phyloP scores from a whole-genome alignment of 64 coral and sea anemone species.

The Acropora yongei region DNA sequence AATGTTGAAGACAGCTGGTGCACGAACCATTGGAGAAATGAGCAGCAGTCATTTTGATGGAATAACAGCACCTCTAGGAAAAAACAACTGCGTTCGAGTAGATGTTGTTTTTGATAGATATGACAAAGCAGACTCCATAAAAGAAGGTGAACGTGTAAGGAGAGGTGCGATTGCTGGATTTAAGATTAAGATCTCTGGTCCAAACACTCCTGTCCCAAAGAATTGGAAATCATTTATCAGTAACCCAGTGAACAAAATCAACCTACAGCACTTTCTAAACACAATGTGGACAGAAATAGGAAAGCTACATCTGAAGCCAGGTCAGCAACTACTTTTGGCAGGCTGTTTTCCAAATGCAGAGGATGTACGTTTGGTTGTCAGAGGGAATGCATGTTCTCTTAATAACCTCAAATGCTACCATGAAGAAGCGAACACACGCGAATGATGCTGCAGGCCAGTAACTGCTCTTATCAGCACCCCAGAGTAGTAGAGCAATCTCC shows the following conservation, averaged over 20 bases:
- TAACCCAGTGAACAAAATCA: conserved; percentile 1
- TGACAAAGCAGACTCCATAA: neutral
- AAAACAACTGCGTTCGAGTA: neutral
- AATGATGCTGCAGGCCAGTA: too few species aligned
- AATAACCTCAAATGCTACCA: too few species aligned
- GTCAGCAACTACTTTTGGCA: too few species aligned
- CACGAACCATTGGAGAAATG: conserved; percentile 11
- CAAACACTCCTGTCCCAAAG: conserved; percentile 32
- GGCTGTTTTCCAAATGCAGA: too few species aligned
- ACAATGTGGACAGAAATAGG: neutral
- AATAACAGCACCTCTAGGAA: neutral
- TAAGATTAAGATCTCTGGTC: conserved; percentile 7
- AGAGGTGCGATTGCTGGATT: neutral
- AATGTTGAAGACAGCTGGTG: conserved; percentile 2
- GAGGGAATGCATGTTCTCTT: too few species aligned
- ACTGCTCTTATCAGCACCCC: too few species aligned
- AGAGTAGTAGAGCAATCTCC: too few species aligned
- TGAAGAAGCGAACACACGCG: too few species aligned
- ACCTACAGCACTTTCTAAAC: neutral
- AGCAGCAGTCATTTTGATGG: neutral
- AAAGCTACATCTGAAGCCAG: too few species aligned
- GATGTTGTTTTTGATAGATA: conserved; percentile 37
- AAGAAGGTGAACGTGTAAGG: neutral
- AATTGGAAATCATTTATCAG: conserved; percentile 8
- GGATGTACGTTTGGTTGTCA: too few species aligned